A percentile compares a stretch with the other conserved stretches of the same genome.
phyloP scores from a whole-genome alignment of 1,140 invertebrate genomes.

The Paraescarpia echinospica region DNA sequence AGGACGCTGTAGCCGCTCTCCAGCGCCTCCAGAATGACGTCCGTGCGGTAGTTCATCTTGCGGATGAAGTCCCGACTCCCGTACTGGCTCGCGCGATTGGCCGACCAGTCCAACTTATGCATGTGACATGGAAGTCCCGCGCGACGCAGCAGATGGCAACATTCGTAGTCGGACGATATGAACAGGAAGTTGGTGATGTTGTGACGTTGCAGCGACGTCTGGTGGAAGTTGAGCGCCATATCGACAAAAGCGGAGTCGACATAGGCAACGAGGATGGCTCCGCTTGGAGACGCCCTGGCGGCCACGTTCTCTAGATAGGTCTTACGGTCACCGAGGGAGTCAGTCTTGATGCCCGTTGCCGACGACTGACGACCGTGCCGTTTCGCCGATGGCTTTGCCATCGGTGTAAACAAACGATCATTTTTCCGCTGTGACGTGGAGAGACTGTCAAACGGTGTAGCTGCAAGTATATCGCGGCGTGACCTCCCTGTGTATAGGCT shows the following conservation, averaged over 20 bases:
- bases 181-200: constrained; percentile 22
- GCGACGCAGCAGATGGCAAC: not conserved
- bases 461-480: not conserved
- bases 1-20: constrained; percentile 13
- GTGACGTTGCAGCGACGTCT: not conserved
- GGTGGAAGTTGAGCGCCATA: constrained; percentile 28
- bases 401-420: too few relatives aligned
- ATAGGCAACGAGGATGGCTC: constrained; percentile 21
- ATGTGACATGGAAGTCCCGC: constrained; percentile 13
- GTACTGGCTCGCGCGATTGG: constrained; percentile 15
- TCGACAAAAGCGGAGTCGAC: constrained; percentile 22
- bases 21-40: constrained; percentile 27
- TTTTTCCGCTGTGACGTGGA: too few relatives aligned
- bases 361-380: too few relatives aligned
- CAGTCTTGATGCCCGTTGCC: too few relatives aligned
- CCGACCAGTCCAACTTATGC: constrained; percentile 19
- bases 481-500: not conserved
- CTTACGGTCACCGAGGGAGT: too few relatives aligned
- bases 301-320: not conserved
- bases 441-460: not conserved
- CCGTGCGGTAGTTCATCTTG: constrained; percentile 28
- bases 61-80: constrained; percentile 9
- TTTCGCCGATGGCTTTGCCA: too few relatives aligned
- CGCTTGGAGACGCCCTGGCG: not conserved
- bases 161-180: not conserved